These are phyloP conservation scores for Euzophera pinguis DNA, from an alignment of 2,888 invertebrate genomes.

Conservation along the genomic window DNA sequence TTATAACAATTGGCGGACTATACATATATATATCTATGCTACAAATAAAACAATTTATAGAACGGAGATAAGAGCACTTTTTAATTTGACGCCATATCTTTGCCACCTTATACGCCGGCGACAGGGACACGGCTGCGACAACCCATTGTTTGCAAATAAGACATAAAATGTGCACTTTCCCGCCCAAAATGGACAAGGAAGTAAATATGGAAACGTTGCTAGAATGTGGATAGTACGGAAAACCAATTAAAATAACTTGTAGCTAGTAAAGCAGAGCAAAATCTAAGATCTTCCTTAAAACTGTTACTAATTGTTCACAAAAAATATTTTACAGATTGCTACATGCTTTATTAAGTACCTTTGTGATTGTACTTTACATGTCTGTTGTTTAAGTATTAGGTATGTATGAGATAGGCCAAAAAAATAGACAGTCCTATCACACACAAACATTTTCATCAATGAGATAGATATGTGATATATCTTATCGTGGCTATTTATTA, in stretches of 20 bases:
- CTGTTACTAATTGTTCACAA: no score
- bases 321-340: no score
- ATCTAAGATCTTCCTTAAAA: no score
- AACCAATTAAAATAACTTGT: background rate
- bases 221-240: background rate
- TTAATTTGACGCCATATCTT: conserved; percentile 62
- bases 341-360: no score
- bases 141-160: conserved; percentile 77
- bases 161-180: conserved; percentile 54
- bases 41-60: background rate
- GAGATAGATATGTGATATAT: no score
- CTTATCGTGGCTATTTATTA: no score
- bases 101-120: conserved; percentile 57
- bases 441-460: no score
- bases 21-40: background rate
- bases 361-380: background rate
- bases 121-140: conserved; percentile 67
- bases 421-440: no score
- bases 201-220: conserved; percentile 27
- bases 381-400: no score
- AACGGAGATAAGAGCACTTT: conserved; percentile 34
- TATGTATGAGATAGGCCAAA: no score
- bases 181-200: conserved; percentile 40
- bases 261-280: no score
- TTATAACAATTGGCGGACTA: no score